Conservation (phyloP, 2,888 invertebrate genomes). For the Megamerina dolium region DNA sequence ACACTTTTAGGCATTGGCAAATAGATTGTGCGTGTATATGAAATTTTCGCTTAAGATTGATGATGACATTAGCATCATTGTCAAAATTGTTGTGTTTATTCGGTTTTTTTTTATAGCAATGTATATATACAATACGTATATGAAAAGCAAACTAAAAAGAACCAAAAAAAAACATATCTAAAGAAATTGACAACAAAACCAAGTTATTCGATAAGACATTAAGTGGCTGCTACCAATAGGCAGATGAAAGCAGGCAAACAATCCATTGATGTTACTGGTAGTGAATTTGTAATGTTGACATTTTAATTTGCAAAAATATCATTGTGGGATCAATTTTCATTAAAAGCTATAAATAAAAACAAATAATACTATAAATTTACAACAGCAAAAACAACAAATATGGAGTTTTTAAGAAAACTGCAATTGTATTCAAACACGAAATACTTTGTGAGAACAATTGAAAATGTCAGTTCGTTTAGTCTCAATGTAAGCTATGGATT, state of each 20-base stretch:
- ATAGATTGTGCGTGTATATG: too few species aligned
- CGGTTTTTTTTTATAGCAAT: neutral
- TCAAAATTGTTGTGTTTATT: slow-evolving; percentile 27
- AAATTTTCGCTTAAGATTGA: slow-evolving; percentile 40
- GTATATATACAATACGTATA: neutral
- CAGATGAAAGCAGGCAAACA: too few species aligned
- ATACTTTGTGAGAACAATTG: too few species aligned
- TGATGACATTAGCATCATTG: slow-evolving; percentile 48
- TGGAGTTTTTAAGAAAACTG: too few species aligned
- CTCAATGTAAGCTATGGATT: too few species aligned
- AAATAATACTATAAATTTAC: too few species aligned
- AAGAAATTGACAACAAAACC: slow-evolving; percentile 9
- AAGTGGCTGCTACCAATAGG: slow-evolving; percentile 22
- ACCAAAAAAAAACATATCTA: slow-evolving; percentile 11
- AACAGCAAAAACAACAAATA: slow-evolving; percentile 4
- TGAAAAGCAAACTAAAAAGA: slow-evolving; percentile 4
- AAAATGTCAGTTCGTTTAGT: too few species aligned
- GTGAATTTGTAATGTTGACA: slow-evolving; percentile 32
- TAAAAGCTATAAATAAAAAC: too few species aligned
- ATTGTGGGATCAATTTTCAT: slow-evolving; percentile 28
- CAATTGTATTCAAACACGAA: too few species aligned
- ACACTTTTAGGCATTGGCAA: slow-evolving; percentile 29
- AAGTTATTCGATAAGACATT: slow-evolving; percentile 25
- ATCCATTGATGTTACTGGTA: too few species aligned
- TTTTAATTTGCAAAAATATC: slow-evolving; percentile 43